phyloP scores from a whole-genome alignment of 2,797 vertebrate genomes.

The Pitangus sulphuratus region DNA sequence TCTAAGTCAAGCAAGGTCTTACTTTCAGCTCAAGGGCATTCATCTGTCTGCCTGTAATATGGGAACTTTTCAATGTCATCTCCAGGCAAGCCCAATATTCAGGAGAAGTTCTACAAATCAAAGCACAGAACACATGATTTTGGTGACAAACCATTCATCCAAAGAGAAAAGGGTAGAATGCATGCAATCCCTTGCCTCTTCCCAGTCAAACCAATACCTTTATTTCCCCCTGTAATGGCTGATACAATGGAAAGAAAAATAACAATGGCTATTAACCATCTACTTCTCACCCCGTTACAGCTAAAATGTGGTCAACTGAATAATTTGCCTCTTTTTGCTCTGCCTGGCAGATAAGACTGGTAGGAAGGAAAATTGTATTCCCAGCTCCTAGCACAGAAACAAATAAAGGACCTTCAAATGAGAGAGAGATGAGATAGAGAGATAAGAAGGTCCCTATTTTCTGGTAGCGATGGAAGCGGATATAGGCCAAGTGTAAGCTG shows the following conservation, averaged over 20 bases:
- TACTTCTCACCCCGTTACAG: conserved; percentile 9
- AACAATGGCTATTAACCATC: conserved; percentile 27
- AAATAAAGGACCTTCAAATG: background rate
- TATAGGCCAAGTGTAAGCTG: background rate
- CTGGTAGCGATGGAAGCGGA: background rate
- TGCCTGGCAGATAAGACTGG: background rate
- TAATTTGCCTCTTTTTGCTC: conserved; percentile 12
- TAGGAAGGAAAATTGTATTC: background rate
- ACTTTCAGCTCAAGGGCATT: conserved; percentile 55
- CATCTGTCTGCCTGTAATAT: conserved; percentile 29
- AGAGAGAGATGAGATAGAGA: background rate
- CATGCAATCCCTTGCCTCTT: background rate
- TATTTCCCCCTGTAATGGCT: background rate
- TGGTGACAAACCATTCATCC: conserved; percentile 28
- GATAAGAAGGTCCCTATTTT: background rate
- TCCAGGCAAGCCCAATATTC: conserved; percentile 28
- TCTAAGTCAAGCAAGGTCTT: conserved; percentile 57
- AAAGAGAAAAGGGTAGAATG: conserved; percentile 38
- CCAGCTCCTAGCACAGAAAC: background rate
- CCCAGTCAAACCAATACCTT: conserved; percentile 1
- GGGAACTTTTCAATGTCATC: conserved; percentile 47
- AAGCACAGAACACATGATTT: conserved; percentile 37
- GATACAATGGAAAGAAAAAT: conserved; percentile 1
- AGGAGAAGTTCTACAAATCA: conserved; percentile 48
- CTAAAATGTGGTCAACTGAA: conserved; percentile 20